A percentile compares a stretch with the other conserved stretches of the same genome.
Conservation (phyloP, 2,888 invertebrate species). For the Lumbricus terrestris region DNA sequence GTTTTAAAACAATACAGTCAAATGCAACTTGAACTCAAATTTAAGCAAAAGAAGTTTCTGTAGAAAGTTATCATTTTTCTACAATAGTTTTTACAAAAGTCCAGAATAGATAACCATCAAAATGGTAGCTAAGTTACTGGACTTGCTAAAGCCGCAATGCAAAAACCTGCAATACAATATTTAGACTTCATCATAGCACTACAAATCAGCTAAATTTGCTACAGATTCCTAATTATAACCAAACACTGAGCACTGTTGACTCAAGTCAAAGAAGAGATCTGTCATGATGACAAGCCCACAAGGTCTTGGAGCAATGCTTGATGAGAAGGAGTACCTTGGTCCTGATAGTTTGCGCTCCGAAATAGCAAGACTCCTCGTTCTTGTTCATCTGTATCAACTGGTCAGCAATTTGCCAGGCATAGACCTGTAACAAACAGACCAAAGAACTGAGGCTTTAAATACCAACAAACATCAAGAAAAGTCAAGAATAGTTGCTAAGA, state of each 20-base stretch:
- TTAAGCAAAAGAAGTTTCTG: no score
- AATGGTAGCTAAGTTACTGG: no score
- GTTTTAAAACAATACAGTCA: no score
- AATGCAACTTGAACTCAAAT: no score
- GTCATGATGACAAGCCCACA: neutral
- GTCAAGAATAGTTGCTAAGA: neutral
- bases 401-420: slow-evolving; percentile 95
- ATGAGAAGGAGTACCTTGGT: slow-evolving; percentile 70
- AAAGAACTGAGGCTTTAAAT: neutral
- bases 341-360: slow-evolving; percentile 97
- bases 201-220: neutral
- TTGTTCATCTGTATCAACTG: slow-evolving; percentile 84
- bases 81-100: neutral
- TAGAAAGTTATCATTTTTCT: neutral
- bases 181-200: neutral
- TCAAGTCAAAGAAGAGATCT: neutral
- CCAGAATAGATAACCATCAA: neutral
- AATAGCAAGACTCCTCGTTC: slow-evolving; percentile 89
- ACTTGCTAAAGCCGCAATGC: neutral
- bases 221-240: neutral
- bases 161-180: neutral
- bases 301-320: neutral
- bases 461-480: neutral
- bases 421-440: slow-evolving; percentile 69
- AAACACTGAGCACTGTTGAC: neutral